Percentiles rank a stretch among this genome's conserved stretches.
phyloP scores from a whole-genome alignment of 2,797 vertebrate species.

The Spondyliosoma cantharus region DNA sequence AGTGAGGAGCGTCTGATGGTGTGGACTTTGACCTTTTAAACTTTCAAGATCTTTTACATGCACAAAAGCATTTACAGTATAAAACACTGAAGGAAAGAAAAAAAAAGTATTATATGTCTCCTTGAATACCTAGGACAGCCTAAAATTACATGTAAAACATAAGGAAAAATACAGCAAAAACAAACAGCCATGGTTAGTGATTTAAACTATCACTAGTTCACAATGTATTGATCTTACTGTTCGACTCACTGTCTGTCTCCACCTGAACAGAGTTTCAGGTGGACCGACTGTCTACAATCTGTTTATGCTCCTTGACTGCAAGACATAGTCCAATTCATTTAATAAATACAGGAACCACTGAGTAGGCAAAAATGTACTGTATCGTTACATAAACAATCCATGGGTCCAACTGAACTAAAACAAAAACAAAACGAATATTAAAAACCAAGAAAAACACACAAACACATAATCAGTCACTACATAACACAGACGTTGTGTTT shows the following conservation, averaged over 20 bases:
- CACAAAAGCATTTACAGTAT: no score
- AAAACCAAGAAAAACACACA: conserved; percentile 16
- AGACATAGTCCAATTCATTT: not conserved
- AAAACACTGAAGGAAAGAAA: no score
- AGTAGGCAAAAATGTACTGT: not conserved
- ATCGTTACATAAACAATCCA: conserved; percentile 26
- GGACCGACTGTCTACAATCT: not conserved
- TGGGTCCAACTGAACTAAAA: not conserved
- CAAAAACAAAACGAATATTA: conserved; percentile 12
- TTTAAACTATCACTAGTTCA: not conserved
- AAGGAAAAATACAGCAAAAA: not conserved
- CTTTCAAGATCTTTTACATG: no score
- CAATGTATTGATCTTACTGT: not conserved
- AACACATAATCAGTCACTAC: conserved; percentile 15
- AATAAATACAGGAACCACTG: conserved; percentile 2
- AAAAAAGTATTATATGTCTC: no score
- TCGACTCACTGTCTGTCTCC: not conserved
- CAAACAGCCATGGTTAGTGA: not conserved
- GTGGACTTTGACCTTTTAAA: no score
- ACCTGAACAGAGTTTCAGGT: not conserved
- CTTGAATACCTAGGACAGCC: not conserved
- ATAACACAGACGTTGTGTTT: conserved; percentile 26
- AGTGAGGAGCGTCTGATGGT: no score
- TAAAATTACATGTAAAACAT: not conserved
- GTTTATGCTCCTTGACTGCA: not conserved